A percentile compares a stretch with the other conserved stretches of the same genome.
phyloP scores from a whole-genome alignment of 2,888 invertebrate species.

The Smittia sp. region DNA sequence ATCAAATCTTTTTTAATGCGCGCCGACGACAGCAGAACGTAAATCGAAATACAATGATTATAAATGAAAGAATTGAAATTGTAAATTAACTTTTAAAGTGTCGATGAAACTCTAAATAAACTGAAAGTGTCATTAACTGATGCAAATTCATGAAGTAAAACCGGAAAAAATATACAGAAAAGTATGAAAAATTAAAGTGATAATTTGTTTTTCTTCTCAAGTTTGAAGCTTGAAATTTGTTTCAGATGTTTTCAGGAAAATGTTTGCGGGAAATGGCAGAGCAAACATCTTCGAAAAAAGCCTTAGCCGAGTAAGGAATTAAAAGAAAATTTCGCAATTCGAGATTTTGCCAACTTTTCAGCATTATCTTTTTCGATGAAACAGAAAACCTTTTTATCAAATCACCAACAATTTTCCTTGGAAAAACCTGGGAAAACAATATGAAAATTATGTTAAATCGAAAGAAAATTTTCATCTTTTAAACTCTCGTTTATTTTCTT shows the following conservation, averaged over 20 bases:
- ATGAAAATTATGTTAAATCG: too few relatives aligned
- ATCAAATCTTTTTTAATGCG: not conserved
- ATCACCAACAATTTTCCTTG: too few relatives aligned
- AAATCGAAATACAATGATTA: not conserved
- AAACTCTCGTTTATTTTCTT: too few relatives aligned
- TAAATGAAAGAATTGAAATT: slow-evolving; percentile 21
- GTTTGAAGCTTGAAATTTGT: not conserved
- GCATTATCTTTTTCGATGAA: too few relatives aligned
- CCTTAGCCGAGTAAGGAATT: too few relatives aligned
- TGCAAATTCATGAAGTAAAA: slow-evolving; percentile 37
- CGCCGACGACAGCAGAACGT: not conserved
- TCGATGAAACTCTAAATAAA: slow-evolving; percentile 34
- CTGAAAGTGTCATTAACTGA: slow-evolving; percentile 40
- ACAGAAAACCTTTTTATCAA: too few relatives aligned
- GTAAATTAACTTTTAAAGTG: slow-evolving; percentile 40
- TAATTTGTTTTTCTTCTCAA: not conserved
- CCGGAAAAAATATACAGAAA: slow-evolving; percentile 38
- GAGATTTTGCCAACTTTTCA: too few relatives aligned
- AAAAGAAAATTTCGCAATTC: too few relatives aligned
- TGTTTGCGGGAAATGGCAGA: too few relatives aligned
- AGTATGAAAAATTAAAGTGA: slow-evolving; percentile 34
- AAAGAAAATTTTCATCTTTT: too few relatives aligned
- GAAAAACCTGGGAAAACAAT: too few relatives aligned
- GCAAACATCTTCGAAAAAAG: too few relatives aligned
- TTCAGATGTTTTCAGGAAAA: not conserved